Percentiles rank a stretch among this genome's conserved stretches.
phyloP scores from a whole-genome alignment of 2,888 invertebrate genomes.

The Ptychoptera albimana region DNA sequence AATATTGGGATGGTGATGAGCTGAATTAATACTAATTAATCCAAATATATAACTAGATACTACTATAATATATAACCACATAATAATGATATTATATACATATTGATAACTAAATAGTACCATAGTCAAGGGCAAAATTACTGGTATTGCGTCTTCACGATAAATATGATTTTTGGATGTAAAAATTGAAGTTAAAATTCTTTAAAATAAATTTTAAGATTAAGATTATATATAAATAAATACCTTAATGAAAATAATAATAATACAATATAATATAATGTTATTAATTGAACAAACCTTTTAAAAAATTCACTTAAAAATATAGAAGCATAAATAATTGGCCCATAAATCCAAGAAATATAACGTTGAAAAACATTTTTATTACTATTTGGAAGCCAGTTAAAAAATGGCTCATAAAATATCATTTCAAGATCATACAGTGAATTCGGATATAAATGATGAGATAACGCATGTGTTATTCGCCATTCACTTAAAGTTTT shows the following conservation, averaged over 20 bases:
- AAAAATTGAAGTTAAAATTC: constrained; percentile 16
- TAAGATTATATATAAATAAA: too few relatives aligned
- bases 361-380: constrained; percentile 37
- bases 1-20: constrained; percentile 64
- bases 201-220: neutral
- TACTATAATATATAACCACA: constrained; percentile 39
- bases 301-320: constrained; percentile 19
- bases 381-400: constrained; percentile 40
- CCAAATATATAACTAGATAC: constrained; percentile 43
- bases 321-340: constrained; percentile 22
- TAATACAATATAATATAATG: too few relatives aligned
- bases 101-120: constrained; percentile 22
- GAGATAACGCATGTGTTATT: constrained; percentile 58
- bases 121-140: constrained; percentile 30
- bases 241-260: too few relatives aligned
- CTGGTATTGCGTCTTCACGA: constrained; percentile 29
- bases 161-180: constrained; percentile 21
- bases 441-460: constrained; percentile 66
- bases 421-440: constrained; percentile 56
- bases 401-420: constrained; percentile 46
- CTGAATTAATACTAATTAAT: constrained; percentile 51
- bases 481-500: constrained; percentile 42
- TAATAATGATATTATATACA: constrained; percentile 17
- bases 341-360: constrained; percentile 35
- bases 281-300: constrained; percentile 18